Conservation (phyloP, 92 coral and sea anemone genomes). For the Galaxea fascicularis region DNA sequence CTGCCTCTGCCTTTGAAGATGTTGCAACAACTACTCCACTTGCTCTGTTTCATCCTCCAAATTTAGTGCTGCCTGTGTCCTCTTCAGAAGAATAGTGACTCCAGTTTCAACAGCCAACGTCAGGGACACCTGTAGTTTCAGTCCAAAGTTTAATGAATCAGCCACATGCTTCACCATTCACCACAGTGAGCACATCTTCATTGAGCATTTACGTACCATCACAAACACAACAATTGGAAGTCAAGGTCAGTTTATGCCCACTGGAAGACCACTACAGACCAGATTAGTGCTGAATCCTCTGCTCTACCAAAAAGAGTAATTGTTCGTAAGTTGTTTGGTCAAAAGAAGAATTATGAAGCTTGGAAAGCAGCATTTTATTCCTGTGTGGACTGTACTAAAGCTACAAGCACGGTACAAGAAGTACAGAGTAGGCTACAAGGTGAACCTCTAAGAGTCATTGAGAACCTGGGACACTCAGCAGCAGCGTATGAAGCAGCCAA, state of each 20-base stretch:
- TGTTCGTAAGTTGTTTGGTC: constrained; percentile 58
- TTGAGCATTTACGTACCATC: background rate
- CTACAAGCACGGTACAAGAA: constrained; percentile 68
- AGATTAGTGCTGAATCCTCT: constrained; percentile 30
- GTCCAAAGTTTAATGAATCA: too few species aligned
- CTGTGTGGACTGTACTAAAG: constrained; percentile 57
- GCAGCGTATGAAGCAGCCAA: too few species aligned
- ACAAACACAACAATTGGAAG: constrained; percentile 3
- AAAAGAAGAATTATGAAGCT: too few species aligned
- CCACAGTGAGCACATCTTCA: background rate
- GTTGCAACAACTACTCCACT: background rate
- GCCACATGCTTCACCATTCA: background rate
- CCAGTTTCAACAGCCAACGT: constrained; percentile 25
- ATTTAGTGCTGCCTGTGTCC: background rate
- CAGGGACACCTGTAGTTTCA: background rate
- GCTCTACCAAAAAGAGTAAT: constrained; percentile 36
- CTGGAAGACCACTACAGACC: constrained; percentile 8
- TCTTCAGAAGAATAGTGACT: constrained; percentile 1
- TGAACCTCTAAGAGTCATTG: too few species aligned
- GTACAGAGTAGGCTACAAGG: constrained; percentile 57
- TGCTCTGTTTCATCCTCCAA: constrained; percentile 12
- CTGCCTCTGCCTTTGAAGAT: background rate
- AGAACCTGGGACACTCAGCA: too few species aligned
- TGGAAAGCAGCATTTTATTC: constrained; percentile 63
- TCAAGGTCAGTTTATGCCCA: too few species aligned